Evolutionary conservation across 2,797 vertebrate species (phyloP), one percentile per base, ranked within the genome.

Genomic region (Thamnophis elegans): DNA sequence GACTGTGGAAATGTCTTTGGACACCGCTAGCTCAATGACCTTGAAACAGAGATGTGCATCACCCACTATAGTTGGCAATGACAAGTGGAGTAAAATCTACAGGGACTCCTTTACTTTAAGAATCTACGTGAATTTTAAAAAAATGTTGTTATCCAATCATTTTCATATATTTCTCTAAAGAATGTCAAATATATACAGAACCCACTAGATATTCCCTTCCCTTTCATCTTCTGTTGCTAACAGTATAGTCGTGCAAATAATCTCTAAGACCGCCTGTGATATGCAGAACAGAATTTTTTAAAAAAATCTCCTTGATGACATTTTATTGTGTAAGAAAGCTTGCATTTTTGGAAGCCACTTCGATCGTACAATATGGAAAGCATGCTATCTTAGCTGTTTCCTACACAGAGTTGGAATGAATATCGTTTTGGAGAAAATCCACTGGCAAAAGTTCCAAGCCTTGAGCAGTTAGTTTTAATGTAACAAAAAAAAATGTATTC

Each of bases 401-500:
- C 97, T 97, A 97, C 95, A 93, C 96, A 97, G 94, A 95, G 95
- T 97, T 98, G 97, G 97, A 98, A 97, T 94, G 96, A 97, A 96
- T 97, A 97, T 96, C 97, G 1, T 96, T 96, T 97, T 97, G 97
- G 97, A 97, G 97, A 97, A 95, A 97, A 97, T 97, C 97, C 97
- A 96, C 97, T 98, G 97, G 97, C 98, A 98, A 98, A 96, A 96
- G 96, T 97, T 96, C 97, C 96, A 97, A 97, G 97, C 96, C 96
- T 97, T 97, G 97, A 97, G 97, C 98, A 98, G 98, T 97, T 97
- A 97, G 97, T 98, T 97, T 97, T 97, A 97, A 96, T 96, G 97
- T 95, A 97, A 97, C 97, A 16, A 53, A n/a, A 73, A 78, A 59
- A 60, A 85, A 87, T 82, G 97, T 97, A 97, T 97, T 97, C 97